A percentile compares a stretch with the other conserved stretches of the same genome.
These are phyloP conservation scores for Aspidiotus destructor DNA, from an alignment of 2,888 invertebrate genomes.

Conservation along the genomic window DNA sequence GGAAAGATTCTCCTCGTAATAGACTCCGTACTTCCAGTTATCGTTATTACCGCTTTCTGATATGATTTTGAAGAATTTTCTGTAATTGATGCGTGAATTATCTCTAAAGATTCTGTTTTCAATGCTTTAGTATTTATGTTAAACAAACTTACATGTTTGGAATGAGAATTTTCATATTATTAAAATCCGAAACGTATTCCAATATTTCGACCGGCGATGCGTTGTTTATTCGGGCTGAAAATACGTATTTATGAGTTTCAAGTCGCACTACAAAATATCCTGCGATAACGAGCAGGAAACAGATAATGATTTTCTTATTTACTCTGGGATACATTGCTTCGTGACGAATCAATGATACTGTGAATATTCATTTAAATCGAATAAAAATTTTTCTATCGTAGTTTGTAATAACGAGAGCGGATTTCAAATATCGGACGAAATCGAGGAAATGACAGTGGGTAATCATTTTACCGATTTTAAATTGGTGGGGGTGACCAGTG, in stretches of 20 bases:
- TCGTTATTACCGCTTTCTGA: conserved; percentile 56
- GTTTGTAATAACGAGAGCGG: no score
- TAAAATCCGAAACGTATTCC: conserved; percentile 67
- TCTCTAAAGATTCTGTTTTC: background rate
- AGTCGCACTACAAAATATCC: conserved; percentile 6
- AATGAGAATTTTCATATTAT: conserved; percentile 59
- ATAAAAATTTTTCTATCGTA: no score
- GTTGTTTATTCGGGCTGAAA: conserved; percentile 46
- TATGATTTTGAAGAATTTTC: conserved; percentile 53
- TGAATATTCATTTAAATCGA: no score
- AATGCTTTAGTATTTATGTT: background rate
- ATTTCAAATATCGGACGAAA: no score
- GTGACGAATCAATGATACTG: no score
- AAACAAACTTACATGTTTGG: conserved; percentile 57
- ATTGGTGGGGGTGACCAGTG: no score
- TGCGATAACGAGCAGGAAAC: background rate
- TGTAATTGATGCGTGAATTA: conserved; percentile 40
- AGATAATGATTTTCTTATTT: conserved; percentile 7
- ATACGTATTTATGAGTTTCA: conserved; percentile 35
- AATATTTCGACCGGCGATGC: conserved; percentile 53
- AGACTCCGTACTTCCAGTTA: conserved; percentile 57
- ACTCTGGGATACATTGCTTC: no score
- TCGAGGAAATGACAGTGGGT: no score
- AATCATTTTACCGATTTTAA: no score
- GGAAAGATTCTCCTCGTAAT: conserved; percentile 54